phyloP scores from a whole-genome alignment of 2,888 invertebrate species.

The Drosophila percnosoma region DNA sequence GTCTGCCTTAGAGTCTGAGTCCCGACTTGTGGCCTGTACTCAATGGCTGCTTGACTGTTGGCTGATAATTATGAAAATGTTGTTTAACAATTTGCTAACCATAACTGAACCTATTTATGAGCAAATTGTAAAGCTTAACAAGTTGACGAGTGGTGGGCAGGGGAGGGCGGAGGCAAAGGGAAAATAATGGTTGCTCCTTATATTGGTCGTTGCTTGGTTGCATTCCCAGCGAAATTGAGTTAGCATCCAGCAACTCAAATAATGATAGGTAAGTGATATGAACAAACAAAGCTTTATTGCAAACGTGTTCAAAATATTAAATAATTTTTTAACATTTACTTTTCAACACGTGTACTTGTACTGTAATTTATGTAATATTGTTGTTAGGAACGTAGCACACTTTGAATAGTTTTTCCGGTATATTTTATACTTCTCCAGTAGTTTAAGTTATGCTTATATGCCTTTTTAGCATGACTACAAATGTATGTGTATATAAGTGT shows the following conservation, averaged over 20 bases:
- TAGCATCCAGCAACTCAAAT: conserved; percentile 1
- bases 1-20: conserved; percentile 10
- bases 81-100: conserved; percentile 61
- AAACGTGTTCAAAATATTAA: background rate
- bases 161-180: no score
- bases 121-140: conserved; percentile 30
- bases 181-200: conserved; percentile 1
- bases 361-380: background rate
- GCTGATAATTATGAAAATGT: conserved; percentile 63
- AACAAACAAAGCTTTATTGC: background rate
- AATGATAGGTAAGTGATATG: background rate
- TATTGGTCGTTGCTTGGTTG: conserved; percentile 21
- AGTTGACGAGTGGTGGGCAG: background rate
- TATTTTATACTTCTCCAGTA: background rate
- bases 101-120: conserved; percentile 58
- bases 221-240: conserved; percentile 15
- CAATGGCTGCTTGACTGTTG: conserved; percentile 46
- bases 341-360: background rate
- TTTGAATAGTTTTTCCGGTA: background rate
- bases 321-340: background rate
- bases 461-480: background rate
- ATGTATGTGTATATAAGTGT: background rate
- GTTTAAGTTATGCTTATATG: background rate
- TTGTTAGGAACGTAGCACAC: background rate
- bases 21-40: conserved; percentile 37